Conservation (phyloP, 1,140 invertebrate species). For the Metopolophium dirhodum region DNA sequence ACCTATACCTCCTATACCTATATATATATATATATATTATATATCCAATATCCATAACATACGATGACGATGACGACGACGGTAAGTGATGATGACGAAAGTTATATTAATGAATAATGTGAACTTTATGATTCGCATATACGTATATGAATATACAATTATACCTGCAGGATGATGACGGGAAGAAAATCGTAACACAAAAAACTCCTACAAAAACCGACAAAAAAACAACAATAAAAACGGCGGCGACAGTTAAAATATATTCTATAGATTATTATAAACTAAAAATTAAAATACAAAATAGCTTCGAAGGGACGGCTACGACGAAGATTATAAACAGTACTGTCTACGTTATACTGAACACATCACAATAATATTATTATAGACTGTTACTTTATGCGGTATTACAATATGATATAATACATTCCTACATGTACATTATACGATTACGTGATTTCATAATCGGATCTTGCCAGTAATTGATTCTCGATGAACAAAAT, state of each 20-base stretch:
- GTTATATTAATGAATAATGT: not conserved
- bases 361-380: no score
- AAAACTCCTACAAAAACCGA: not conserved
- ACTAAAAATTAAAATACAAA: not conserved
- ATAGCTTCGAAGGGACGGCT: not conserved
- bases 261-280: not conserved
- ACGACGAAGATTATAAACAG: not conserved
- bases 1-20: no score
- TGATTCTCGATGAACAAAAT: not conserved
- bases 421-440: not conserved
- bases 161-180: not conserved
- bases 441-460: not conserved
- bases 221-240: not conserved
- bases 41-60: not conserved
- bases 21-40: no score
- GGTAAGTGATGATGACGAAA: not conserved
- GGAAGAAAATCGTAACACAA: not conserved
- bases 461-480: not conserved
- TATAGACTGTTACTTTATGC: no score
- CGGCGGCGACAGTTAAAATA: not conserved
- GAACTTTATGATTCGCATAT: not conserved
- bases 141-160: not conserved
- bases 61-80: not conserved
- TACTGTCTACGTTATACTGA: no score
- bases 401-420: no score